phyloP scores from a whole-genome alignment of 2,113 vertebrate genomes.

The cat (Felis catus) region F.catus_Fca126_mat1.0 CM031419.1:15252001-15252500 shows the following conservation, averaged over 20 bases:
- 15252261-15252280: not conserved
- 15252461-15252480: not conserved
- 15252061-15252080: not conserved
- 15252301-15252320: conserved; percentile 15
- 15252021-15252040: not conserved
- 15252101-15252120: not conserved
- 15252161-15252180: not conserved
- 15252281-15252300: not conserved
- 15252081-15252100: not conserved
- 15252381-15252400: not conserved
- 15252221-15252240: not conserved
- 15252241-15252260: not conserved
- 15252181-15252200: not conserved
- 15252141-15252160: not conserved
- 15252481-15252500: not conserved
- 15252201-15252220: not conserved
- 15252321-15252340: not conserved
- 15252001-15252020: not conserved
- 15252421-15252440: not conserved
- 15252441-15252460: not conserved
- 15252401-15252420: not conserved
- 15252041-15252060: not conserved
- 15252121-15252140: not conserved
- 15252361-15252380: not conserved
- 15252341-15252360: not conserved